Conservation (phyloP, 2,797 vertebrate genomes). For the Lemur catta region DNA sequence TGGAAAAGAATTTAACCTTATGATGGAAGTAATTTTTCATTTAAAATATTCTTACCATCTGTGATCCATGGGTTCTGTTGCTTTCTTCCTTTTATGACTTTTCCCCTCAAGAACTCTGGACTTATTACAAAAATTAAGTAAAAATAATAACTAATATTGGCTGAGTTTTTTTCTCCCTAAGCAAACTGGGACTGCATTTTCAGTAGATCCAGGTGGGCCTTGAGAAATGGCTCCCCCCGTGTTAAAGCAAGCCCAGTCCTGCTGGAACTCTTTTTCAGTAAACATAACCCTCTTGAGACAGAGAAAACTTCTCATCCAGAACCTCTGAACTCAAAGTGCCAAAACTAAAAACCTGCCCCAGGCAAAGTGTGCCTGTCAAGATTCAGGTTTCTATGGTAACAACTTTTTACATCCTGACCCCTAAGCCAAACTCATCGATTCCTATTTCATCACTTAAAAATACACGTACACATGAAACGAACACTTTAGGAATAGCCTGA, state of each 20-base stretch:
- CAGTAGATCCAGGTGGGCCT: neutral
- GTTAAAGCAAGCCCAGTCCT: neutral
- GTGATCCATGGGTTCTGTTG: neutral
- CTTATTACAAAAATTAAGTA: constrained; percentile 7
- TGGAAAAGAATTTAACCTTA: neutral
- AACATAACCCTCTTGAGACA: neutral
- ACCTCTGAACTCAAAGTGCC: neutral
- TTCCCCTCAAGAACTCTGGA: neutral
- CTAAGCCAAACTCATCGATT: neutral
- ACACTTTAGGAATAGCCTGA: neutral
- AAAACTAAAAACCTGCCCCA: neutral
- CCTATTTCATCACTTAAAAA: neutral
- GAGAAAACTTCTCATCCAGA: neutral
- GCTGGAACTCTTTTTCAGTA: neutral
- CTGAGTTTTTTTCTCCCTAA: neutral
- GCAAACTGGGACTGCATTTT: neutral
- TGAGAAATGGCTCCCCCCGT: neutral
- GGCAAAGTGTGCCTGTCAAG: neutral
- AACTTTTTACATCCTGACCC: neutral
- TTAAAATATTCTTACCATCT: neutral
- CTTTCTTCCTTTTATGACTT: neutral
- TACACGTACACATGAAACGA: neutral
- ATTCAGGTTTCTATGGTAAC: constrained; percentile 38
- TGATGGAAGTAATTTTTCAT: neutral
- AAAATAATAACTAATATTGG: neutral